Conservation (phyloP, 1,140 invertebrate species). For the Aphelenchoides besseyi region DNA sequence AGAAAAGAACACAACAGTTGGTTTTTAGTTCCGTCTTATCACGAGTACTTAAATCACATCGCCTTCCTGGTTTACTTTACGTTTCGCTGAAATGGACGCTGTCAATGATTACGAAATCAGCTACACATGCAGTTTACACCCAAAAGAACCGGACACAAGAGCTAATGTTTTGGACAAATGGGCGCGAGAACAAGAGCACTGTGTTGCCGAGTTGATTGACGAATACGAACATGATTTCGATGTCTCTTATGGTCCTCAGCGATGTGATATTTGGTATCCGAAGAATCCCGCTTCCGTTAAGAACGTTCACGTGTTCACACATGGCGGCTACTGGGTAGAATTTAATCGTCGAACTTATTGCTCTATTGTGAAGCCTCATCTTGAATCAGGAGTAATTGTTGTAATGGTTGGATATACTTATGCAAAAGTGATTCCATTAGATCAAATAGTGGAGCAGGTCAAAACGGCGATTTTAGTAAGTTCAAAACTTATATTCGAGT, state of each 20-base stretch:
- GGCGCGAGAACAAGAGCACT: background rate
- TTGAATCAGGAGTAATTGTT: background rate
- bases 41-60: background rate
- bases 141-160: background rate
- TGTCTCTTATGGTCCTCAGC: constrained; percentile 9
- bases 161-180: background rate
- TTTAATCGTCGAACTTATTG: background rate
- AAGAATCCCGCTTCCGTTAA: background rate
- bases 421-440: background rate
- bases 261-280: constrained; percentile 11
- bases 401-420: constrained; percentile 12
- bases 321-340: constrained; percentile 9
- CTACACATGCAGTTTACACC: background rate
- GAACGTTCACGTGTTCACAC: constrained; percentile 2
- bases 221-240: constrained; percentile 12
- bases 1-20: background rate
- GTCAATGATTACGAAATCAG: background rate
- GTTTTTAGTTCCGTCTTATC: background rate
- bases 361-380: background rate
- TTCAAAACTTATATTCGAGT: background rate
- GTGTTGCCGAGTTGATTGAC: background rate
- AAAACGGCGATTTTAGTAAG: background rate
- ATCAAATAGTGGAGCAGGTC: background rate
- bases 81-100: background rate
- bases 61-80: background rate